phyloP scores from a whole-genome alignment of 2,113 vertebrate genomes.

The Sterna hirundo region DNA sequence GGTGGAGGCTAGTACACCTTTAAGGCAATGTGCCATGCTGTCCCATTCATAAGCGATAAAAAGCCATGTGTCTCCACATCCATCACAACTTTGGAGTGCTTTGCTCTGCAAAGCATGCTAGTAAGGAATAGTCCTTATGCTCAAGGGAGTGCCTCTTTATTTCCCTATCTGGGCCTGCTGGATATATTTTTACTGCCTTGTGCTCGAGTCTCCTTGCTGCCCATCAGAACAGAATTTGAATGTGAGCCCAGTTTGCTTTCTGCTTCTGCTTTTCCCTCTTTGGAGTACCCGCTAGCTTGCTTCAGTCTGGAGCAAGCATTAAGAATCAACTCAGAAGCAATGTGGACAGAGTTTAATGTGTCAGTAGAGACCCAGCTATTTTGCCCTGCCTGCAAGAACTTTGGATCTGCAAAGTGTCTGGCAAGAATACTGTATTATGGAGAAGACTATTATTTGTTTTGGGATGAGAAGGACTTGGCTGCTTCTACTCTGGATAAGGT shows the following conservation, averaged over 20 bases:
- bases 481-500: not conserved
- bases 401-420: not conserved
- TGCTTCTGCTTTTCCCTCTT: not conserved
- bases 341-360: not conserved
- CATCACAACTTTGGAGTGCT: not conserved
- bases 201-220: not conserved
- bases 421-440: not conserved
- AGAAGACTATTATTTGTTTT: not conserved
- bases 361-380: not conserved
- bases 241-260: not conserved
- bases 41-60: not conserved
- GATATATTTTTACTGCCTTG: not conserved
- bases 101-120: not conserved
- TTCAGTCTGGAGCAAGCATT: not conserved
- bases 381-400: not conserved
- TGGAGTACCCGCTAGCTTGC: not conserved
- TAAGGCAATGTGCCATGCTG: not conserved
- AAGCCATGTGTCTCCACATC: not conserved
- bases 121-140: not conserved
- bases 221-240: not conserved
- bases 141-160: not conserved
- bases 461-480: not conserved
- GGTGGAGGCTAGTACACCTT: not conserved
- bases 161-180: not conserved
- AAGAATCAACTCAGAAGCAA: not conserved